Percentiles rank a stretch among this genome's conserved stretches.
Conservation (phyloP, 1,140 invertebrate genomes). For the Macrobrachium nipponense region DNA sequence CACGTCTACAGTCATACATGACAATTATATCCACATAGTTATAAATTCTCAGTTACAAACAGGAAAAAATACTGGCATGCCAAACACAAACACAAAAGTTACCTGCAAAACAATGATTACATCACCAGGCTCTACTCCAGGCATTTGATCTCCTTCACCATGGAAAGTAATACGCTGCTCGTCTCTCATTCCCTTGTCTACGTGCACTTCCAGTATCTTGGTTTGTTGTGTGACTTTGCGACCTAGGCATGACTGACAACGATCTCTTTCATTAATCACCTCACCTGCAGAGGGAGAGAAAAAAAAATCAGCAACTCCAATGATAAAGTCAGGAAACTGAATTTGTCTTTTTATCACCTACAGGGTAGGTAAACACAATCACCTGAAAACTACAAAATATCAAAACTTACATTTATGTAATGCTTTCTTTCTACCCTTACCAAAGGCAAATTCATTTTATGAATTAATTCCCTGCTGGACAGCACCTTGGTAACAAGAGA, state of each 20-base stretch:
- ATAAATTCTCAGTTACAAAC: slow-evolving; percentile 1
- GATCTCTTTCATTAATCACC: slow-evolving; percentile 72
- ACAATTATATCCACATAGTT: background rate
- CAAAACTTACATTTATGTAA: no score
- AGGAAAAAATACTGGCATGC: no score
- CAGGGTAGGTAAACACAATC: no score
- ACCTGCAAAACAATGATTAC: slow-evolving; percentile 74
- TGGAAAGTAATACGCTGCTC: slow-evolving; percentile 73
- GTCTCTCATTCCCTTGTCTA: slow-evolving; percentile 74
- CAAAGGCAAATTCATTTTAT: no score
- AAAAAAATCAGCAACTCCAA: background rate
- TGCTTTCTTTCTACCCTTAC: no score
- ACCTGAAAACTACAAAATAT: no score
- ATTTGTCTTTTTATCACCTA: no score
- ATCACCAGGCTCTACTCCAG: slow-evolving; percentile 73
- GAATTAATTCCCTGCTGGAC: no score
- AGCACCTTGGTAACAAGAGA: no score
- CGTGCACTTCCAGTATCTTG: slow-evolving; percentile 72
- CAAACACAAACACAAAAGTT: background rate
- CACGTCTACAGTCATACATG: no score
- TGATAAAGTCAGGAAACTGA: no score
- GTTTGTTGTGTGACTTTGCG: slow-evolving; percentile 71
- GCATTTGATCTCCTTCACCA: slow-evolving; percentile 74
- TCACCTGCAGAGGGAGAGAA: slow-evolving; percentile 70
- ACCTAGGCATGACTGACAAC: slow-evolving; percentile 81